These are phyloP conservation scores for Engraulis encrasicolus DNA, from an alignment of 2,113 vertebrate species.

Conservation along the genomic window DNA sequence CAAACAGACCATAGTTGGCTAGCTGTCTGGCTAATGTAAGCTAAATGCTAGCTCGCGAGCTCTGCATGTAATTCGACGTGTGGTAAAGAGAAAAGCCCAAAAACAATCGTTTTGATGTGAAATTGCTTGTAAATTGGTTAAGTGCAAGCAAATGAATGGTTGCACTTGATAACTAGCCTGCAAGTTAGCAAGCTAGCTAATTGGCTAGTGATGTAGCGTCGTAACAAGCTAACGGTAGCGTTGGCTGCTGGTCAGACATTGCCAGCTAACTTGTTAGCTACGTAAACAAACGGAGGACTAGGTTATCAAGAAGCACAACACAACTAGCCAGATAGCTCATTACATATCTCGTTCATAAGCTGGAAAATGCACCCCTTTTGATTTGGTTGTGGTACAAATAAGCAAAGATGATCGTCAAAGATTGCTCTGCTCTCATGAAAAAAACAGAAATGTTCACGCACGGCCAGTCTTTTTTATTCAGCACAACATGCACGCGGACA, in stretches of 20 bases:
- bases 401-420: neutral
- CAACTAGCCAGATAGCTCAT: neutral
- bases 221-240: neutral
- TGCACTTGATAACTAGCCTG: slow-evolving; percentile 3
- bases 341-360: neutral
- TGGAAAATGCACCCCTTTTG: neutral
- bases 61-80: neutral
- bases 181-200: slow-evolving; percentile 20
- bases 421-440: neutral
- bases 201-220: slow-evolving; percentile 21
- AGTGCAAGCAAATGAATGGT: neutral
- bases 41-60: neutral
- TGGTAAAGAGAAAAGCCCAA: no score
- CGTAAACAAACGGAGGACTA: slow-evolving; percentile 14
- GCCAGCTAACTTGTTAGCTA: slow-evolving; percentile 1
- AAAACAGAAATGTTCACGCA: neutral
- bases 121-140: neutral
- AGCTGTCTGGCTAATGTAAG: neutral
- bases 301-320: slow-evolving; percentile 12
- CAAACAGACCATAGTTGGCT: slow-evolving; percentile 2
- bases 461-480: slow-evolving; percentile 16
- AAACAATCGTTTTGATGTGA: neutral
- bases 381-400: neutral
- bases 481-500: slow-evolving; percentile 12
- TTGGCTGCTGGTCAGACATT: neutral